Evolutionary conservation across 2,888 invertebrate species (phyloP), one percentile per base, ranked within the genome.

Genomic region (Flexamia atlantica): DNA sequence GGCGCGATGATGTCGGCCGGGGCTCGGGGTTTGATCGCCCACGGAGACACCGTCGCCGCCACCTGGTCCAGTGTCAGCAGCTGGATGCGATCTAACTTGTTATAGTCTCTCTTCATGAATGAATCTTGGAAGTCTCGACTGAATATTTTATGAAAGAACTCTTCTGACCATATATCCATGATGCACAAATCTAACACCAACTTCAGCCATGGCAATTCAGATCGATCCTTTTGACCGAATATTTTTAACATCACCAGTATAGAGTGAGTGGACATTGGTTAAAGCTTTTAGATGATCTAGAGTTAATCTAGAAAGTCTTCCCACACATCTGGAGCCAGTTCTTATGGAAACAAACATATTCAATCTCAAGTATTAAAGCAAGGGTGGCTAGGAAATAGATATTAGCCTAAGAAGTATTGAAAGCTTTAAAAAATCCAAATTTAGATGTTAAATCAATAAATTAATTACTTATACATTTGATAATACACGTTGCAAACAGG

Each of bases 11-110:
- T 87, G 1, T 90, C 86, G 0, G 91, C 89, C 7, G 94, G 90
- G 85, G 90, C 90, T n/a, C 90, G 80, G 70, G 91, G 90, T 46
- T 90, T 90, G 9, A 88, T 83, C 80, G 91, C 91, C 4, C 89
- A 86, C 46, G 90, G 91, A 87, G 92, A 90, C 76, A 93, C 90
- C 0, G 90, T 87, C 68, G 88, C 90, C 0, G 93, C 91, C 0
- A 92, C 92, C 88, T 94, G 93, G 87, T 93, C 90, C 10, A 95
- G 89, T 0, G 91, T 90, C 36, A 93, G 86, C 17, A 93, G 76
- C 79, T 87, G 92, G 0, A 92, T 87, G 70, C 91, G 90, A 86
- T 93, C 92, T 46, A 92, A 86, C 0, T 87, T 86, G 85, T 86
- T 89, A 90, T 83, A 83, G n/a, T 79, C 50, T 88, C 87, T 89